These are phyloP conservation scores for Hippopotamus amphibius DNA, from an alignment of 2,113 vertebrate species.

Conservation along the genomic window DNA sequence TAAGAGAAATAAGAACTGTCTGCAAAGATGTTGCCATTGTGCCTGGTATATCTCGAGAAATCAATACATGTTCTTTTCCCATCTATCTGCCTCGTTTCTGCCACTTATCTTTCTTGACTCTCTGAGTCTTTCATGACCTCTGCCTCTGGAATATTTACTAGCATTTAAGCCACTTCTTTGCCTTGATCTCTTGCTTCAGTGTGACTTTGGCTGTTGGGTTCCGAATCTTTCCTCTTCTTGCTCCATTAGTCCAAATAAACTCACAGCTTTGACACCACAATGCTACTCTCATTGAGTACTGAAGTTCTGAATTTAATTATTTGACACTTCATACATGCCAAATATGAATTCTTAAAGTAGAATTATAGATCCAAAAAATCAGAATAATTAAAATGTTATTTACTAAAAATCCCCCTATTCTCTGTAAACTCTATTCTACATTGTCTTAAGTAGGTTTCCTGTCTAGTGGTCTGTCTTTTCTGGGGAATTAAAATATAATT, in stretches of 20 bases:
- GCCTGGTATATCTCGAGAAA: constrained; percentile 60
- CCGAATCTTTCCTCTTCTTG: not conserved
- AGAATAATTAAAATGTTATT: constrained; percentile 12
- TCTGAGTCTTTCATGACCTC: constrained; percentile 36
- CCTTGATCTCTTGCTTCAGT: not conserved
- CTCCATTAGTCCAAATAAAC: not conserved
- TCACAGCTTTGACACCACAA: not conserved
- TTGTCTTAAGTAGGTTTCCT: not conserved
- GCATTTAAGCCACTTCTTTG: constrained; percentile 49
- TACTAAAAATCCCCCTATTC: not conserved
- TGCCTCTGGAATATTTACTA: constrained; percentile 44
- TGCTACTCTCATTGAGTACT: not conserved
- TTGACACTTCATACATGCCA: not conserved
- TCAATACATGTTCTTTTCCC: constrained; percentile 65
- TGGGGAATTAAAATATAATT: not conserved
- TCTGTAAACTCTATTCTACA: not conserved
- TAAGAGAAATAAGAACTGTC: constrained; percentile 71
- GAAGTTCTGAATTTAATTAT: not conserved
- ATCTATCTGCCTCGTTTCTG: constrained; percentile 67
- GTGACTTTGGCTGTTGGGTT: not conserved
- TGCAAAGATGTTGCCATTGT: constrained; percentile 44
- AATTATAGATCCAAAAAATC: not conserved
- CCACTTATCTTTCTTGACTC: constrained; percentile 51
- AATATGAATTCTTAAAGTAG: not conserved
- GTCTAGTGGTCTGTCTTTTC: not conserved